These are phyloP conservation scores for Cephus sareptanus DNA, from an alignment of 2,888 invertebrate genomes.

Conservation along the genomic window DNA sequence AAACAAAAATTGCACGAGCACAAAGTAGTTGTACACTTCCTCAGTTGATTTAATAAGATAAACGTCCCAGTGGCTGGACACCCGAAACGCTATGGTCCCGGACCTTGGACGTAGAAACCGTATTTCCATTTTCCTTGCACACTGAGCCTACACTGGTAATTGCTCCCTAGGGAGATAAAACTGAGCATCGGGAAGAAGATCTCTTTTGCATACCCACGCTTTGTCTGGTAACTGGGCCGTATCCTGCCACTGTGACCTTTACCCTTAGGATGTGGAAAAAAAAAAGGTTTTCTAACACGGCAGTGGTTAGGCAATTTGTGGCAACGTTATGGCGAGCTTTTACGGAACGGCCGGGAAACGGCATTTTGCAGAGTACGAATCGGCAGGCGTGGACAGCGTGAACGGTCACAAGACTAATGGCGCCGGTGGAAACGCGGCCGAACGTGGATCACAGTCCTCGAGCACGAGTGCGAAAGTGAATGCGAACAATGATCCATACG, in stretches of 20 bases:
- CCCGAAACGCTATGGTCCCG: too few relatives aligned
- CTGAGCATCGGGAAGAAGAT: too few relatives aligned
- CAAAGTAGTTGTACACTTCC: background rate
- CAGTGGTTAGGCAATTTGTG: background rate
- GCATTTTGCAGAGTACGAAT: conserved; percentile 58
- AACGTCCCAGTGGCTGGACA: too few relatives aligned
- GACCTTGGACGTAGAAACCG: too few relatives aligned
- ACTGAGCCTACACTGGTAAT: too few relatives aligned
- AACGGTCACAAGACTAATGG: conserved; percentile 49
- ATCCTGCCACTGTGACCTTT: too few relatives aligned
- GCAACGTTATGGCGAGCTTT: conserved; percentile 14
- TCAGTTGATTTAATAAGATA: background rate
- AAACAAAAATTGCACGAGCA: background rate
- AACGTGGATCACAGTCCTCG: conserved; percentile 16
- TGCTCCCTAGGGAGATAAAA: too few relatives aligned
- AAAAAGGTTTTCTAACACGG: background rate
- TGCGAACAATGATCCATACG: conserved; percentile 52
- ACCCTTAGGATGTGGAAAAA: background rate
- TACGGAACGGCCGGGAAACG: conserved; percentile 17
- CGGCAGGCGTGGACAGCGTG: conserved; percentile 54
- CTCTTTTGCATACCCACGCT: too few relatives aligned
- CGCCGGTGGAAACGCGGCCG: conserved; percentile 1
- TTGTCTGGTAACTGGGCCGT: too few relatives aligned
- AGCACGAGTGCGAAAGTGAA: conserved; percentile 15
- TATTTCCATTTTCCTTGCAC: too few relatives aligned